Evolutionary conservation across 2,113 vertebrate species (phyloP), one percentile per base, ranked within the genome.

Genomic region (Platysternon megacephalum): DNA sequence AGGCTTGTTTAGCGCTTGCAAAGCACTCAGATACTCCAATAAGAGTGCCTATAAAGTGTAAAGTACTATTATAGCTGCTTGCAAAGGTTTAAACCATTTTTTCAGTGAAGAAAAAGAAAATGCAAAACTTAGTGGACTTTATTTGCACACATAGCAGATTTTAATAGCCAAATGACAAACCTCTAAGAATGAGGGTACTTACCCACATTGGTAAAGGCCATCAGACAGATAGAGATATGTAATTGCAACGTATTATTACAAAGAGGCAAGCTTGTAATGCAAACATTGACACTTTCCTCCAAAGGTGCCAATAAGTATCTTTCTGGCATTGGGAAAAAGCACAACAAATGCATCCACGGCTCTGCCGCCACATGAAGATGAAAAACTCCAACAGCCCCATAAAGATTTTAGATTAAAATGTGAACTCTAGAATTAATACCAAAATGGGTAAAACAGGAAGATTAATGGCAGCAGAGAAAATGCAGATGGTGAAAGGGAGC

Each of bases 401-500:
- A 97, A 96, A 97, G 91, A 17, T 24, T 96, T 97, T 94, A 96
- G 94, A 97, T 91, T 96, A 95, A 97, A 97, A 97, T 95, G 95
- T 95, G 96, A 97, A 96, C 93, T 95, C 91, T 53, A 95, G 97
- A 97, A 96, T 97, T 97, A 98, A 97, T 96, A 97, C 96, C 89
- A 92, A 94, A 97, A 97, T 95, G 94, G 24, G 97, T 96, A 97
- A 32, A 97, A 97, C 96, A 96, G 90, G 92, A 97, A 97, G 92
- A 91, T 94, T 97, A 94, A 95, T 96, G 86, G 87, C 93, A 97
- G 79, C 80, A 95, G 94, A 98, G 95, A 96, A 97, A 97, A 98
- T 98, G 96, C 97, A 98, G 97, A 97, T 98, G 97, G 97, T 88
- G 87, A 95, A 96, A 93, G 90, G 86, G 93, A 97, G 97, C 93